A percentile compares a stretch with the other conserved stretches of the same genome.
Evolutionary conservation across 2,113 vertebrate species (phyloP).

Genomic region (Xenopus laevis): DNA sequence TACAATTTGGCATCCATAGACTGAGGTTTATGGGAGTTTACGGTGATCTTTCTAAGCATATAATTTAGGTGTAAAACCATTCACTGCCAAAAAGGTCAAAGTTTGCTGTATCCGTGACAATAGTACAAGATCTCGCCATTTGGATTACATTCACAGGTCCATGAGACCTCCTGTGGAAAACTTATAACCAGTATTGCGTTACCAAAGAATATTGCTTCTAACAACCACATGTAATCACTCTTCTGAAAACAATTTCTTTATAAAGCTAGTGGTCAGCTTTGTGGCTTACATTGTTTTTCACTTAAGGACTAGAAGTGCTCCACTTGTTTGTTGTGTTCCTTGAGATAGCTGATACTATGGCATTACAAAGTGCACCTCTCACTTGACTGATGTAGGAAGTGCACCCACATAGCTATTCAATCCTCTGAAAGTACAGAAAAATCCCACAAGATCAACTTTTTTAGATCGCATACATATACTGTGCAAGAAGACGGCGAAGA

Average conservation of each 20-base stretch:
- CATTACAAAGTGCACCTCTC: too few species aligned
- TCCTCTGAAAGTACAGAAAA: too few species aligned
- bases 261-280: slow-evolving; percentile 11
- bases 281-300: slow-evolving; percentile 17
- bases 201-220: slow-evolving; percentile 2
- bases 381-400: too few species aligned
- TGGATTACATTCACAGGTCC: slow-evolving; percentile 18
- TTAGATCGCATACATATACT: too few species aligned
- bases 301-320: too few species aligned
- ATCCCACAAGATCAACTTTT: too few species aligned
- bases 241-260: slow-evolving; percentile 9
- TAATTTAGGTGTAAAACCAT: neutral
- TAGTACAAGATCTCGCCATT: neutral
- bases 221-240: slow-evolving; percentile 16
- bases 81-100: neutral
- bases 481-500: too few species aligned
- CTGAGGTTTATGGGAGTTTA: slow-evolving; percentile 11
- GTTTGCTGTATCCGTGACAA: neutral
- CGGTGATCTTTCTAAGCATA: slow-evolving; percentile 6
- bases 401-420: too few species aligned
- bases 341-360: too few species aligned
- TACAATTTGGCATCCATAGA: neutral
- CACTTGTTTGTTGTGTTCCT: too few species aligned
- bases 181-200: neutral
- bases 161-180: neutral